Evolutionary conservation across 1,140 invertebrate species (phyloP).

Genomic region (silkworm (Bombyx mori)): DNA sequence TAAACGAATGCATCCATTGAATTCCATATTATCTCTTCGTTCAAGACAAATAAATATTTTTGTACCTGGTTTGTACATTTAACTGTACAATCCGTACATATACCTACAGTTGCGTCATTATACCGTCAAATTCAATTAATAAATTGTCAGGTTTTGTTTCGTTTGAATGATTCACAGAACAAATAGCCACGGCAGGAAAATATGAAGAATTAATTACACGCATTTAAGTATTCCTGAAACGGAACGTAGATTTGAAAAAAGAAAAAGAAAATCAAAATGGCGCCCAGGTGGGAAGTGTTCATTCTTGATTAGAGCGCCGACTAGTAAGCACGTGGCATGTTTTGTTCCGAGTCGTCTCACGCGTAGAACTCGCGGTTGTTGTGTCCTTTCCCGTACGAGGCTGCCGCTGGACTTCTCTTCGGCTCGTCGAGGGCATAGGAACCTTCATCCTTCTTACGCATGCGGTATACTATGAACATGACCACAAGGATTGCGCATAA

Average conservation of each 20-base stretch:
- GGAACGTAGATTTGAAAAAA: neutral
- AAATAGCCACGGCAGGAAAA: slow-evolving; percentile 44
- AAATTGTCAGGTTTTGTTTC: slow-evolving; percentile 8
- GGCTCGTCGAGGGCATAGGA: slow-evolving; percentile 98
- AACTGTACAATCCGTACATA: slow-evolving; percentile 53
- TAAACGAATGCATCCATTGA: slow-evolving; percentile 2
- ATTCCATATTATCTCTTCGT: slow-evolving; percentile 18
- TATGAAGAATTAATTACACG: neutral
- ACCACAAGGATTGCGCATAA: slow-evolving; percentile 97
- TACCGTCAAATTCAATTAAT: slow-evolving; percentile 14
- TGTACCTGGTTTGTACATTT: slow-evolving; percentile 47
- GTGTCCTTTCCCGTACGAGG: slow-evolving; percentile 90
- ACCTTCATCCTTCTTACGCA: slow-evolving; percentile 99
- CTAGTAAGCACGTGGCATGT: slow-evolving; percentile 59
- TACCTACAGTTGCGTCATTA: slow-evolving; percentile 11
- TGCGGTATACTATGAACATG: slow-evolving; percentile 99
- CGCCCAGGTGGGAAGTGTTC: slow-evolving; percentile 2
- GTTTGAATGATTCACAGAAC: slow-evolving; percentile 33
- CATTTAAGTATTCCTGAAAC: slow-evolving; percentile 1
- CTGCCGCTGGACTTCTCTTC: slow-evolving; percentile 90
- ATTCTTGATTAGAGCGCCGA: slow-evolving; percentile 15
- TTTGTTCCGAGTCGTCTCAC: slow-evolving; percentile 78
- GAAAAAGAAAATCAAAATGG: too few relatives aligned
- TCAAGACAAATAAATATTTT: slow-evolving; percentile 24
- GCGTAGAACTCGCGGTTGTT: slow-evolving; percentile 96